These are phyloP conservation scores for Tiliacea citrago DNA, from an alignment of 2,888 invertebrate species.

Conservation along the genomic window DNA sequence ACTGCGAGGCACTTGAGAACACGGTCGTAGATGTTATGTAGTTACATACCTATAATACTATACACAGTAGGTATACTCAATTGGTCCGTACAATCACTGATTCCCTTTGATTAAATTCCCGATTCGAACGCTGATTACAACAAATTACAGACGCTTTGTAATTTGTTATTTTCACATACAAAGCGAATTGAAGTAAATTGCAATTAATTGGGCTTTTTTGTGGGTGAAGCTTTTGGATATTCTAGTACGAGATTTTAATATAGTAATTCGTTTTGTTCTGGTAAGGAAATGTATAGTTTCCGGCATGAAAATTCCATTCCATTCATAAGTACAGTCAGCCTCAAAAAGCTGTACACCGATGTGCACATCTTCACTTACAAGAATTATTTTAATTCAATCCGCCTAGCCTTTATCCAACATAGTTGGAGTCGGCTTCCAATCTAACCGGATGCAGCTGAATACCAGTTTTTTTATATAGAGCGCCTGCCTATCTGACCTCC, in stretches of 20 bases:
- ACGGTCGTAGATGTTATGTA: slow-evolving; percentile 25
- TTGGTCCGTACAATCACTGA: slow-evolving; percentile 71
- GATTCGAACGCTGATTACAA: slow-evolving; percentile 78
- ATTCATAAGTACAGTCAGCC: no score
- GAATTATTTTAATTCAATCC: neutral
- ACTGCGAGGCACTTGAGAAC: slow-evolving; percentile 24
- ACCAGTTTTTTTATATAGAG: no score
- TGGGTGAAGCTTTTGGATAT: slow-evolving; percentile 5
- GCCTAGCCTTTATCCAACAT: no score
- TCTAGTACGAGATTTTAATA: neutral
- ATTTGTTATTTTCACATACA: slow-evolving; percentile 73
- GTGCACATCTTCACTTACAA: neutral
- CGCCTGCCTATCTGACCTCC: no score
- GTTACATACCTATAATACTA: slow-evolving; percentile 6
- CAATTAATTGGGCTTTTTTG: slow-evolving; percentile 64
- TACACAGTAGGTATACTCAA: slow-evolving; percentile 48
- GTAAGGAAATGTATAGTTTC: no score
- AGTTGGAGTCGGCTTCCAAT: no score
- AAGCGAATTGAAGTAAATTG: slow-evolving; percentile 67
- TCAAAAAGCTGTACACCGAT: neutral
- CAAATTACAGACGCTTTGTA: slow-evolving; percentile 76
- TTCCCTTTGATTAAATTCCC: slow-evolving; percentile 83
- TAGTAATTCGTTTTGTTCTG: neutral
- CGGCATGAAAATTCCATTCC: neutral
- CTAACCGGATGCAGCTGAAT: no score